phyloP scores from a whole-genome alignment of 1,140 invertebrate genomes.

The Tetramorium simillimum region DNA sequence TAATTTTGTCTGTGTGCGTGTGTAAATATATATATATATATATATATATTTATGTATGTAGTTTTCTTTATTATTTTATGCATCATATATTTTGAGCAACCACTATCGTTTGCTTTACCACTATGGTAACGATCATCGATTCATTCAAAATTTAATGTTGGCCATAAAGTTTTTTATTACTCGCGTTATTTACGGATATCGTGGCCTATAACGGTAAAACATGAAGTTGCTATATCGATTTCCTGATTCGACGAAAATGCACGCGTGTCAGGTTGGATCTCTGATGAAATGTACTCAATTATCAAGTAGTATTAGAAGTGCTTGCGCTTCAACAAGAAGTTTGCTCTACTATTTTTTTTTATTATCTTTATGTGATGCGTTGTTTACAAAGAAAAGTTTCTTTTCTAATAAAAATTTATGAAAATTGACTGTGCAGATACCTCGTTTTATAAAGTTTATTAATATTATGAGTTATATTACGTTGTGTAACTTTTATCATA shows the following conservation, averaged over 20 bases:
- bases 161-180: constrained; percentile 27
- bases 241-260: constrained; percentile 62
- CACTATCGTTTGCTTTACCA: background rate
- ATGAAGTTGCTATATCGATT: constrained; percentile 59
- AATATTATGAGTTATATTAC: background rate
- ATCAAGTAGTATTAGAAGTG: no score
- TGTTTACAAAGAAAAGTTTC: background rate
- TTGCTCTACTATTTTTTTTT: background rate
- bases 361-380: background rate
- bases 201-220: constrained; percentile 48
- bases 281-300: constrained; percentile 23
- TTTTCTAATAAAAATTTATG: constrained; percentile 4
- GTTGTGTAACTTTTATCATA: background rate
- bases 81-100: background rate
- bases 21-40: no score
- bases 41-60: background rate
- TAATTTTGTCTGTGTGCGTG: no score
- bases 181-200: constrained; percentile 23
- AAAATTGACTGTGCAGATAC: background rate
- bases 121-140: constrained; percentile 12
- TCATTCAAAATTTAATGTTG: constrained; percentile 14
- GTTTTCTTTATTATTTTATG: background rate
- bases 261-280: constrained; percentile 31
- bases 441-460: background rate
- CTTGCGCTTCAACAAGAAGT: background rate